phyloP scores from a whole-genome alignment of 2,113 vertebrate species.

The Atractosteus spatula region DNA sequence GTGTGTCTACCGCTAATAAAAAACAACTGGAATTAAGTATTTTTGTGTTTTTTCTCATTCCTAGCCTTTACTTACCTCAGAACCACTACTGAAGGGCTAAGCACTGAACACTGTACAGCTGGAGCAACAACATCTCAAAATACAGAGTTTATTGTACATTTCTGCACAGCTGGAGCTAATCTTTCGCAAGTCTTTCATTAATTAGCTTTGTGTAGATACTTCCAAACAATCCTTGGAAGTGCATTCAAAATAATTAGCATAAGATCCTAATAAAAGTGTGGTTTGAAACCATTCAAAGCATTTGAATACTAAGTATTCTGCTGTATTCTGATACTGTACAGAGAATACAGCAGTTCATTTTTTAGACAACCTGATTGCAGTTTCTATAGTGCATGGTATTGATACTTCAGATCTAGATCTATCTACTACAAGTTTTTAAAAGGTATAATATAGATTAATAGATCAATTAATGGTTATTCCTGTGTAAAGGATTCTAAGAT shows the following conservation, averaged over 20 bases:
- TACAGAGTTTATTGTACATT: background rate
- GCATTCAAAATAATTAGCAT: constrained; percentile 10
- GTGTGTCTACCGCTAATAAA: no score
- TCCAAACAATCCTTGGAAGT: background rate
- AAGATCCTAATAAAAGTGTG: constrained; percentile 7
- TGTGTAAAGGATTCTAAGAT: no score
- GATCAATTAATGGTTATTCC: no score
- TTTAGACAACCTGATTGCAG: no score
- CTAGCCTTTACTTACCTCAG: background rate
- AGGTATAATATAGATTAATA: no score
- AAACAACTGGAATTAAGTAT: background rate
- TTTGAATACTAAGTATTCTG: no score
- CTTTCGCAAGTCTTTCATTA: constrained; percentile 10
- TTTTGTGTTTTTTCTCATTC: background rate
- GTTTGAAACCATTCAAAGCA: constrained; percentile 4
- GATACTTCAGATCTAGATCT: no score
- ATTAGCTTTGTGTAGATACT: constrained; percentile 4
- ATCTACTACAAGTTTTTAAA: no score
- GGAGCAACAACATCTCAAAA: constrained; percentile 8
- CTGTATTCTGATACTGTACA: no score
- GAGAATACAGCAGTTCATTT: no score
- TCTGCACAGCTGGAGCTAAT: constrained; percentile 4
- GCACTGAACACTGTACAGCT: constrained; percentile 11
- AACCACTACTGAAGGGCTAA: constrained; percentile 1
- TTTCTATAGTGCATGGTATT: no score